Evolutionary conservation across 2,888 invertebrate species (phyloP).

Genomic region (Nomada ferruginata): DNA sequence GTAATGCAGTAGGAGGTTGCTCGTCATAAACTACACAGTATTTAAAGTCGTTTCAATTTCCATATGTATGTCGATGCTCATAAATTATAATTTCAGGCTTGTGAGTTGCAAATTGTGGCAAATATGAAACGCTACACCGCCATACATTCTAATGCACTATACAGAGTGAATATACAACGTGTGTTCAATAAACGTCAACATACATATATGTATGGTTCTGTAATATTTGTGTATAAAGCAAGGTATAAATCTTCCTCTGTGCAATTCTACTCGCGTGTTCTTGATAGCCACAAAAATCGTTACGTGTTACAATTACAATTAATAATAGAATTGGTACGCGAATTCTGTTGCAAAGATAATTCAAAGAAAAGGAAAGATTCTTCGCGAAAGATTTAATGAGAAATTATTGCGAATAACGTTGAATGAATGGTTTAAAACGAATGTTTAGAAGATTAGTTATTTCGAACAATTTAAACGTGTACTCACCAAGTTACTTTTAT

Average conservation of each 20-base stretch:
- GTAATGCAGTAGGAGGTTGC: no score
- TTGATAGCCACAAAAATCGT: background rate
- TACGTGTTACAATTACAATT: no score
- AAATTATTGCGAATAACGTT: background rate
- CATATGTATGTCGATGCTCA: no score
- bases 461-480: constrained; percentile 17
- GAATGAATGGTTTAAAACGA: background rate
- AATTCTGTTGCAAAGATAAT: background rate
- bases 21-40: no score
- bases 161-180: background rate
- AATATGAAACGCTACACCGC: no score
- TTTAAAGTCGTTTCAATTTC: no score
- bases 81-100: background rate
- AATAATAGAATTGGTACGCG: background rate
- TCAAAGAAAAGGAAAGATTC: no score
- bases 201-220: no score
- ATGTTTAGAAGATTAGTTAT: background rate
- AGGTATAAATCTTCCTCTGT: background rate
- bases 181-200: background rate
- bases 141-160: background rate
- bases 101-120: background rate
- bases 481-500: constrained; percentile 91
- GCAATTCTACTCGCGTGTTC: background rate
- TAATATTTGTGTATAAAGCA: background rate
- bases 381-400: no score